A percentile compares a stretch with the other conserved stretches of the same genome.
These are phyloP conservation scores for Megalops atlanticus DNA, from an alignment of 2,113 vertebrate species.

Conservation along the genomic window DNA sequence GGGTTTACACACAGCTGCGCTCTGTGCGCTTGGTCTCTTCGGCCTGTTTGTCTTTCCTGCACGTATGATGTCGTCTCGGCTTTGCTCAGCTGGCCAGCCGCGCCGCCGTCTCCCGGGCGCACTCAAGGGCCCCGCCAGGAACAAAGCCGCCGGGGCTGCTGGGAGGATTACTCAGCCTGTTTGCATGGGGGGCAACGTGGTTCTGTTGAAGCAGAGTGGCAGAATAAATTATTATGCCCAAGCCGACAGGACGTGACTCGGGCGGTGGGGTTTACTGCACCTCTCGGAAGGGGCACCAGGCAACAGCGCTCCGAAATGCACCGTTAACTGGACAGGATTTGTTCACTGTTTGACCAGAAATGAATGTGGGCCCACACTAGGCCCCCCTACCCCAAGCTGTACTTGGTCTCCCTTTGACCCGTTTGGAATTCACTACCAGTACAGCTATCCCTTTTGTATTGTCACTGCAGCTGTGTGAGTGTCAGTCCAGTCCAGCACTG, in stretches of 20 bases:
- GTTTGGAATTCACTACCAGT: neutral
- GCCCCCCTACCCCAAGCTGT: too few relatives aligned
- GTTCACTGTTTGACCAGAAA: neutral
- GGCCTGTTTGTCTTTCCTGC: neutral
- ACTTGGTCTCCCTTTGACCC: neutral
- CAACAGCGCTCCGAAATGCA: neutral
- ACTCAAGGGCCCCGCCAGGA: neutral
- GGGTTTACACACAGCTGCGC: too few relatives aligned
- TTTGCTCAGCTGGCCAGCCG: too few relatives aligned
- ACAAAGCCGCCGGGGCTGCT: neutral
- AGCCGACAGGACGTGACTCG: neutral
- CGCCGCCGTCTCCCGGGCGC: too few relatives aligned
- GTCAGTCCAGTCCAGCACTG: neutral
- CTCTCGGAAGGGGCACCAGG: neutral
- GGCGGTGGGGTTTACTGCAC: neutral
- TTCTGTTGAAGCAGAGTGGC: neutral
- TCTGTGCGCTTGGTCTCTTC: too few relatives aligned
- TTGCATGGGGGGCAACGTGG: neutral
- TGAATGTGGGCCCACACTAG: neutral
- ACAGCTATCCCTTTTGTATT: neutral
- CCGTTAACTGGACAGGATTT: neutral
- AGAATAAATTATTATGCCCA: neutral
- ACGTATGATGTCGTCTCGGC: too few relatives aligned
- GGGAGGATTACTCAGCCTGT: neutral
- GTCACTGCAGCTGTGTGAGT: neutral